Conservation (phyloP, 1,140 invertebrate genomes). For the Cephus cinctus region DNA sequence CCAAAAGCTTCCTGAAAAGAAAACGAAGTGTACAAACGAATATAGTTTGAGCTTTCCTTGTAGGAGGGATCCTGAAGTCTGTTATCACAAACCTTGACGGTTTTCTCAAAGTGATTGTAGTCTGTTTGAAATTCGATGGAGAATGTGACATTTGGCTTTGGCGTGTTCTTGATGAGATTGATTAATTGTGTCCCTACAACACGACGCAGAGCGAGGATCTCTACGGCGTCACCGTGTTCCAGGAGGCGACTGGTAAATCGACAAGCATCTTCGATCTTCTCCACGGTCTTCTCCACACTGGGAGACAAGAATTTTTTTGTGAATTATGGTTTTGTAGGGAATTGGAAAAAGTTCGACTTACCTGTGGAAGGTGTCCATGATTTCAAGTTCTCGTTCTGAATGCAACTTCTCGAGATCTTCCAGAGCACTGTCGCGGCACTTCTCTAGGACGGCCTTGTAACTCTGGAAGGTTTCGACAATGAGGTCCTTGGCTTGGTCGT, state of each 20-base stretch:
- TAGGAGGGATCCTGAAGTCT: too few species aligned
- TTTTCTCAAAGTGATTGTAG: conserved; percentile 72
- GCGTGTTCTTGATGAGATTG: conserved; percentile 75
- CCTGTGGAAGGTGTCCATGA: conserved; percentile 83
- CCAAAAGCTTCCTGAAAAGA: conserved; percentile 69
- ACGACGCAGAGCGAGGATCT: conserved; percentile 79
- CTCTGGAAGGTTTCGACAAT: conserved; percentile 83
- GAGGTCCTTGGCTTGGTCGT: conserved; percentile 79
- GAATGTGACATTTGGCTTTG: conserved; percentile 74
- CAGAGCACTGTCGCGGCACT: conserved; percentile 72
- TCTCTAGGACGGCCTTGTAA: conserved; percentile 80
- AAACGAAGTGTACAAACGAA: too few species aligned
- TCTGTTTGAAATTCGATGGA: conserved; percentile 82
- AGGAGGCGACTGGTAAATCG: conserved; percentile 78
- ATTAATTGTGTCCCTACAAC: conserved; percentile 73
- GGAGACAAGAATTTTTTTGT: too few species aligned
- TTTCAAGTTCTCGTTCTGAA: conserved; percentile 78
- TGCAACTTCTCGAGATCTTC: conserved; percentile 78
- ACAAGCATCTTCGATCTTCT: conserved; percentile 80
- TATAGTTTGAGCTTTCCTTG: too few species aligned
- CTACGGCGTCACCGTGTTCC: conserved; percentile 78
- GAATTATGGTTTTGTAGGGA: background rate
- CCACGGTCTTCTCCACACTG: conserved; percentile 74
- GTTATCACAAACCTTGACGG: conserved; percentile 48
- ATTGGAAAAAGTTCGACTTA: too few species aligned